Evolutionary conservation across 2,888 invertebrate genomes (phyloP).

Genomic region (Hypomecis atomaria): DNA sequence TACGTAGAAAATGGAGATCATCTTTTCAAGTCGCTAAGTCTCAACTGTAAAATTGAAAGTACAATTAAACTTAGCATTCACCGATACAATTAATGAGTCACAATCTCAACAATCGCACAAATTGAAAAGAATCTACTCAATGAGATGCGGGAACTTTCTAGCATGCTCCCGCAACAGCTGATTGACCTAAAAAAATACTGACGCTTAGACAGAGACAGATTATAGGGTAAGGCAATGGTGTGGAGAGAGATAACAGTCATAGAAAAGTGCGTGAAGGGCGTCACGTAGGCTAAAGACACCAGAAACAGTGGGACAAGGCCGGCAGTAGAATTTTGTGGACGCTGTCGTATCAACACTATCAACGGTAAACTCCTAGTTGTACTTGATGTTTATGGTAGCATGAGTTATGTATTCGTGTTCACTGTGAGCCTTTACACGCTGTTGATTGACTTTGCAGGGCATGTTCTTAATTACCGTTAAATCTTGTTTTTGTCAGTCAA

Average conservation of each 20-base stretch:
- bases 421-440: not conserved
- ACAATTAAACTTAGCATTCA: not conserved
- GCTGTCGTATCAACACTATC: constrained; percentile 45
- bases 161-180: constrained; percentile 55
- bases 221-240: constrained; percentile 37
- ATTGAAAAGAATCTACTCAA: constrained; percentile 32
- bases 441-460: constrained; percentile 5
- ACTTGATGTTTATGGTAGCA: constrained; percentile 14
- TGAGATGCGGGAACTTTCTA: constrained; percentile 47
- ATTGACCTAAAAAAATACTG: constrained; percentile 58
- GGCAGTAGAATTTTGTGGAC: constrained; percentile 44
- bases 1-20: no score
- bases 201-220: constrained; percentile 33
- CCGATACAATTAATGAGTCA: constrained; percentile 12
- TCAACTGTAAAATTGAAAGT: no score
- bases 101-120: constrained; percentile 1
- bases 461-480: constrained; percentile 1
- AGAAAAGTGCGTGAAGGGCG: constrained; percentile 59
- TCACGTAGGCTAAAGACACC: constrained; percentile 67
- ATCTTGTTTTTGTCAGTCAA: constrained; percentile 3
- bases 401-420: not conserved
- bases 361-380: constrained; percentile 29
- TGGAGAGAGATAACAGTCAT: constrained; percentile 52
- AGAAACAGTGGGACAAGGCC: constrained; percentile 66
- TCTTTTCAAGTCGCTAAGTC: no score